Evolutionary conservation across 2,888 invertebrate species (phyloP).

Genomic region (Tenthredo distinguenda): DNA sequence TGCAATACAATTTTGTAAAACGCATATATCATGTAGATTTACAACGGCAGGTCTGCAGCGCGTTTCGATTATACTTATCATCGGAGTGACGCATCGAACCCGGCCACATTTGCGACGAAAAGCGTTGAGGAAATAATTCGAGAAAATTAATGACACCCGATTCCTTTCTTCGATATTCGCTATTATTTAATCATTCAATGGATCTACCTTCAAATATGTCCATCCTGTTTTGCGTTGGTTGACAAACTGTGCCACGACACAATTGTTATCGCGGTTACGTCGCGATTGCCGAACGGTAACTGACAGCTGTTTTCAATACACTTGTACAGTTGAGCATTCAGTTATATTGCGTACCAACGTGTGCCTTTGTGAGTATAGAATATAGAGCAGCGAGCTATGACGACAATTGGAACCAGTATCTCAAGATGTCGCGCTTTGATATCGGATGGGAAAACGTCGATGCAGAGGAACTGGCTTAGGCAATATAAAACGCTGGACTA

Average conservation of each 20-base stretch:
- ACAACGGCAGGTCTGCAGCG: neutral
- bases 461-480: too few relatives aligned
- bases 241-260: neutral
- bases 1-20: neutral
- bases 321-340: neutral
- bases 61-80: neutral
- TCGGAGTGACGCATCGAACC: neutral
- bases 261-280: neutral
- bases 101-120: neutral
- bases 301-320: neutral
- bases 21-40: neutral
- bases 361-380: neutral
- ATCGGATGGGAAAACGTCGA: neutral
- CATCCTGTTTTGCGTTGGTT: neutral
- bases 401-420: neutral
- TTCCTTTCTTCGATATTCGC: too few relatives aligned
- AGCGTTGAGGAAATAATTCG: neutral
- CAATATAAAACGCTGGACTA: neutral
- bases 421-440: neutral
- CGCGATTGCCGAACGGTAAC: neutral
- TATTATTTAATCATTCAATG: neutral
- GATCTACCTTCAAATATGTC: constrained; percentile 36
- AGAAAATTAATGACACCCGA: neutral
- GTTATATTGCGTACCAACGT: neutral
- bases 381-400: neutral